Evolutionary conservation across 2,797 vertebrate species (phyloP).

Genomic region (Pyrocephalus nanus): DNA sequence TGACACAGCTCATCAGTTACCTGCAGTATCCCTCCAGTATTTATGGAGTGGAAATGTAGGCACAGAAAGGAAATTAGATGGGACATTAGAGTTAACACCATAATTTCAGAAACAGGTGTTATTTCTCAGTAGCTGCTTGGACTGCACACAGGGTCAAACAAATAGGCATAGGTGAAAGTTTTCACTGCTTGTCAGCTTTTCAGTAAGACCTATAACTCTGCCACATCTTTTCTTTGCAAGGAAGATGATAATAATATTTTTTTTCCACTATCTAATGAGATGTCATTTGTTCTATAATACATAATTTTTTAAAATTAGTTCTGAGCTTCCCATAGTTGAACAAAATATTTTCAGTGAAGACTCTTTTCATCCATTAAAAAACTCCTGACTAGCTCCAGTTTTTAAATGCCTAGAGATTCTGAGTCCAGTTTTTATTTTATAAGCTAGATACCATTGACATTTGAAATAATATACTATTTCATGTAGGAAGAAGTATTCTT

Average conservation of each 20-base stretch:
- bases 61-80: slow-evolving; percentile 20
- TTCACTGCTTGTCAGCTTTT: neutral
- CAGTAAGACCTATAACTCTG: neutral
- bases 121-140: neutral
- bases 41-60: neutral
- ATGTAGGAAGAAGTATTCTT: neutral
- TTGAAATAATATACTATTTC: neutral
- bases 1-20: neutral
- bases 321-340: neutral
- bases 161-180: neutral
- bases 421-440: neutral
- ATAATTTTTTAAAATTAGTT: neutral
- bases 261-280: neutral
- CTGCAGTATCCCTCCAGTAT: neutral
- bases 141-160: neutral
- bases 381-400: neutral
- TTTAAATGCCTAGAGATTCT: neutral
- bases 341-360: neutral
- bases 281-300: neutral
- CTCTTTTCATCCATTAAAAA: neutral
- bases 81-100: neutral
- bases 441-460: neutral
- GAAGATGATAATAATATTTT: neutral
- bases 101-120: neutral
- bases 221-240: neutral